A percentile compares a stretch with the other conserved stretches of the same genome.
Evolutionary conservation across 2,888 invertebrate species (phyloP).

Genomic region (Drosophila kanekoi): DNA sequence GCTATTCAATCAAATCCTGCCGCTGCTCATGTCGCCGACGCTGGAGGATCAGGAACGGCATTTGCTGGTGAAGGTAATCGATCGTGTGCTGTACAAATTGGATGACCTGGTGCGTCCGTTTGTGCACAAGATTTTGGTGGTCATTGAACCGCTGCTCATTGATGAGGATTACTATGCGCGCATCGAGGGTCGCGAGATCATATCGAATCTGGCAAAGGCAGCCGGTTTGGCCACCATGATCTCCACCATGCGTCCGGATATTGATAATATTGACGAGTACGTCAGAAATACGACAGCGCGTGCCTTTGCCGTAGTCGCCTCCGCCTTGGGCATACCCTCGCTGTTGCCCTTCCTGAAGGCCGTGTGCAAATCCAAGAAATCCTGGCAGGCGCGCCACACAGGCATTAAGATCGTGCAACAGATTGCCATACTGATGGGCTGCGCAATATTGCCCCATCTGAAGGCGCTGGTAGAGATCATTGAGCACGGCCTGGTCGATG

Average conservation of each 20-base stretch:
- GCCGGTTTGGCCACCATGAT: conserved; percentile 99
- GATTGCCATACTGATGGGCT: conserved; percentile 99
- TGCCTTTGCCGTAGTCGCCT: conserved; percentile 99
- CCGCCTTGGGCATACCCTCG: conserved; percentile 98
- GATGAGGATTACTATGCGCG: conserved; percentile 99
- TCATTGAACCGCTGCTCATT: conserved; percentile 98
- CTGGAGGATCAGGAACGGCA: conserved; percentile 99
- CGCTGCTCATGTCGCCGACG: conserved; percentile 99
- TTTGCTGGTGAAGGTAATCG: conserved; percentile 99
- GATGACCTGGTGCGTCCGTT: conserved; percentile 99
- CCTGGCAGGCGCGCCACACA: conserved; percentile 99
- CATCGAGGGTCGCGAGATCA: conserved; percentile 99
- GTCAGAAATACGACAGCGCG: conserved; percentile 99
- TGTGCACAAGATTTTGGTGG: conserved; percentile 99
- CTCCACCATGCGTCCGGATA: conserved; percentile 99
- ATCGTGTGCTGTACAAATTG: conserved; percentile 98
- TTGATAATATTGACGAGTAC: conserved; percentile 99
- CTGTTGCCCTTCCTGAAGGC: conserved; percentile 99
- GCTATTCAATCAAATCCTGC: conserved; percentile 99
- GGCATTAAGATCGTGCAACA: conserved; percentile 99
- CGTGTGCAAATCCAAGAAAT: conserved; percentile 99
- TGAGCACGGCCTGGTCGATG: conserved; percentile 98
- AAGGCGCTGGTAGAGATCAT: conserved; percentile 99
- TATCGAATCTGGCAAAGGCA: conserved; percentile 99
- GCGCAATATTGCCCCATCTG: conserved; percentile 99